phyloP scores from a whole-genome alignment of 2,888 invertebrate genomes.

The Eilema depressum region DNA sequence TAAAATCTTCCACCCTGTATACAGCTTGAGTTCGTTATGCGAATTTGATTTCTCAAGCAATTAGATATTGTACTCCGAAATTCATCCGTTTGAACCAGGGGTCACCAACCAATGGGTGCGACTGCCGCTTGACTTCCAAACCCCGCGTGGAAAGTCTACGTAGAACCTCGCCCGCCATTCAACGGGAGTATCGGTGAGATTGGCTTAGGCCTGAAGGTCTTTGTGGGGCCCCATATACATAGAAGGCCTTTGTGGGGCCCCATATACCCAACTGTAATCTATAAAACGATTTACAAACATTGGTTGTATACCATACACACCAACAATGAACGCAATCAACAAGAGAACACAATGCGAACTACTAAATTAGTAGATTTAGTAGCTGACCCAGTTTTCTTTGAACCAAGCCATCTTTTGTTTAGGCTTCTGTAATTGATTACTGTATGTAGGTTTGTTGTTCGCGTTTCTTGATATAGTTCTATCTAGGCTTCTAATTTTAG shows the following conservation, averaged over 20 bases:
- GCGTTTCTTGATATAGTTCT: constrained; percentile 1
- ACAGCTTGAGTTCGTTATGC: no score
- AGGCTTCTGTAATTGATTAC: constrained; percentile 25
- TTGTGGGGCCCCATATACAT: neutral
- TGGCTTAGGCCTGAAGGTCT: no score
- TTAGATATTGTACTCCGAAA: no score
- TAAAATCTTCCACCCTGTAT: no score
- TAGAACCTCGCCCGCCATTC: no score
- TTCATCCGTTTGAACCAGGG: no score
- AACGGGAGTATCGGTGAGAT: no score
- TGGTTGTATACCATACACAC: constrained; percentile 3
- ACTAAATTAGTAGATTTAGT: constrained; percentile 20
- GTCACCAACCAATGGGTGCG: no score
- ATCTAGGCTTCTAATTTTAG: neutral
- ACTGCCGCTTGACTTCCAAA: no score
- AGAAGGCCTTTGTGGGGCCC: no score
- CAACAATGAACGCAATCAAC: constrained; percentile 25
- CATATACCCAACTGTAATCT: neutral
- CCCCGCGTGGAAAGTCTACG: no score
- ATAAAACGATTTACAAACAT: constrained; percentile 20
- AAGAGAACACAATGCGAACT: constrained; percentile 26
- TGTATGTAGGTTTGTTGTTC: constrained; percentile 8
- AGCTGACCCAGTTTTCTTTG: constrained; percentile 22
- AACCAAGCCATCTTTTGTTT: constrained; percentile 24
- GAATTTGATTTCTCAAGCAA: no score